Base-by-base conservation (phyloP, 1,140 invertebrate genomes). In the Caenorhabditis inopinata region DNA sequence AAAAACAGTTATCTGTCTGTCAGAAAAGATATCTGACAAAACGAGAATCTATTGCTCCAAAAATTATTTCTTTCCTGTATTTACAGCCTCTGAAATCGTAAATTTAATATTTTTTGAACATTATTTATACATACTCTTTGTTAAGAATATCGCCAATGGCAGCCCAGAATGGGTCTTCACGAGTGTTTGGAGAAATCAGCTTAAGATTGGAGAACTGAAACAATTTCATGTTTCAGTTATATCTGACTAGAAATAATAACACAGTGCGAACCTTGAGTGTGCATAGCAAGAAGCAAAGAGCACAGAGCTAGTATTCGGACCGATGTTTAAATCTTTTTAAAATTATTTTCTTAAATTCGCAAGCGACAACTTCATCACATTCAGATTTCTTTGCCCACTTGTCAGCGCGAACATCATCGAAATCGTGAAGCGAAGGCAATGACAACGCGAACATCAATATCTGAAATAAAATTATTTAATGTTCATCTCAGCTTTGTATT, bases 351-450 rank as follows among this genome's bases (percentile, higher is more conserved):
- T 88, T 90, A 86, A 93, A 95, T 35, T 93, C 92, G 47, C 93
- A 91, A 2, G 91, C 91, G 23, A 95, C 92, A 46, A 91, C 93
- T 2, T 92, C 91, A n/a, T n/a, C n/a, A n/a, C n/a, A n/a, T 2
- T 95, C 95, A 42, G 94, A 94, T 87, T 95, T 93, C 53, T 91
- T 89, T 84, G 93, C 94, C 93, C 94, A 96, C 51, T 90, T 86
- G 18, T 92, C 85, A 14, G 96, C 91, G 87, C 90, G 93, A 85
- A 96, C 93, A 81, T 92, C 78, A 77, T 89, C 35, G 58, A 84
- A 51, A 45, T 79, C 78, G 25, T 68, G 38, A 11, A 32, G 62
- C 7, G 78, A 68, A 29, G 78, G 35, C 16, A n/a, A n/a, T n/a
- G n/a, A n/a, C n/a, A n/a, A 74, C 78, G 35, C 78, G 78, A 27